A percentile compares a stretch with the other conserved stretches of the same genome.
Conservation (phyloP, 2,797 vertebrate species). For the Brachyrhaphis roseni region DNA sequence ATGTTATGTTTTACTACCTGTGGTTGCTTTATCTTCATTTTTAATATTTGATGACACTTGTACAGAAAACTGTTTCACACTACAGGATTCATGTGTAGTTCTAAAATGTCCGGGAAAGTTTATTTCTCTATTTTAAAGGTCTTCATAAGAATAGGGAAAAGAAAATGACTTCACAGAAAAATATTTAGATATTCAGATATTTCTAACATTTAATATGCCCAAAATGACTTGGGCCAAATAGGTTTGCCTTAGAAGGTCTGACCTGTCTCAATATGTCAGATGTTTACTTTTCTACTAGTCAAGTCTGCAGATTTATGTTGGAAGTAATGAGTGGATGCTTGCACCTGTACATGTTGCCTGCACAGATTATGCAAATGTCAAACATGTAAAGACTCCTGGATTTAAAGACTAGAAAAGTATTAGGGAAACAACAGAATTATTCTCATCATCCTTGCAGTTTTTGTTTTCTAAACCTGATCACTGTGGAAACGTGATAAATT, state of each 20-base stretch:
- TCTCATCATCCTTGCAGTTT: background rate
- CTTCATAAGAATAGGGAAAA: background rate
- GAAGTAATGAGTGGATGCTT: background rate
- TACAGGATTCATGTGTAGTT: background rate
- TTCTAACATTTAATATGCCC: background rate
- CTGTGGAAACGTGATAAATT: background rate
- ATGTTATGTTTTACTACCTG: background rate
- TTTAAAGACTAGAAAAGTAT: background rate
- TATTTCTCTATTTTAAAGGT: background rate
- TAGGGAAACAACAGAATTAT: background rate
- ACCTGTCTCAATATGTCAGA: background rate
- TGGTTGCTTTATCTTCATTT: background rate
- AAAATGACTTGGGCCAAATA: background rate
- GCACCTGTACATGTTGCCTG: background rate
- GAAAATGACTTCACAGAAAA: background rate
- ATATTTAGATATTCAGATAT: background rate
- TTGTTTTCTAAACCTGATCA: background rate
- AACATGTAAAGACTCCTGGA: background rate
- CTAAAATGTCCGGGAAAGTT: background rate
- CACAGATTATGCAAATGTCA: background rate
- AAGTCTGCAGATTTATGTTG: background rate
- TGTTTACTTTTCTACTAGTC: background rate
- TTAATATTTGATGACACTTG: background rate
- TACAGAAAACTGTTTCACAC: background rate
- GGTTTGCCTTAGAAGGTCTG: background rate